A percentile compares a stretch with the other conserved stretches of the same genome.
Conservation (phyloP, 2,888 invertebrate species). For the Hypena proboscidalis region DNA sequence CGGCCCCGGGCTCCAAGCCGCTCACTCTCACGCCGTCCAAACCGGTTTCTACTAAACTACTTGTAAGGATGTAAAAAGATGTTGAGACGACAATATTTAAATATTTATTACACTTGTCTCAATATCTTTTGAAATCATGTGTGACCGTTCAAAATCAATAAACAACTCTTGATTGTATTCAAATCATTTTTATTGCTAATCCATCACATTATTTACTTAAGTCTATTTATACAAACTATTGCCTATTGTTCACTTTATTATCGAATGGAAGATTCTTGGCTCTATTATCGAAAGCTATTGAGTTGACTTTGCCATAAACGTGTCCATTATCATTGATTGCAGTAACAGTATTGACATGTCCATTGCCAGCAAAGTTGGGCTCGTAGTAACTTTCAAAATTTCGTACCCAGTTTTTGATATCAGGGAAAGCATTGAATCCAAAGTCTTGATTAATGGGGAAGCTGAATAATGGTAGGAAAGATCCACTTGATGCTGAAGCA, state of each 20-base stretch:
- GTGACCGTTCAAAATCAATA: conserved; percentile 45
- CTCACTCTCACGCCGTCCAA: conserved; percentile 68
- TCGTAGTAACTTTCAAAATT: conserved; percentile 57
- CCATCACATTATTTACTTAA: not conserved
- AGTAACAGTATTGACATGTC: conserved; percentile 47
- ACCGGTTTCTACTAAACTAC: conserved; percentile 59
- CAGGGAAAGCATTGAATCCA: conserved; percentile 30
- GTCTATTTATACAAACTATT: not conserved
- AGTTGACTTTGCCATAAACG: conserved; percentile 60
- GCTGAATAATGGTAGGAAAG: conserved; percentile 54
- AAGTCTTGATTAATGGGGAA: conserved; percentile 52
- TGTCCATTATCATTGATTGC: conserved; percentile 65
- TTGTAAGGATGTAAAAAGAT: conserved; percentile 46
- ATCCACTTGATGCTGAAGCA: conserved; percentile 47
- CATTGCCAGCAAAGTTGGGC: conserved; percentile 48
- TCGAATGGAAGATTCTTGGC: conserved; percentile 26
- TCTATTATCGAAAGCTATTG: conserved; percentile 53
- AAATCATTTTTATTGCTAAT: conserved; percentile 27
- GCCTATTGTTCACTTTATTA: not conserved
- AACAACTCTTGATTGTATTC: conserved; percentile 44
- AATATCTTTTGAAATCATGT: conserved; percentile 47
- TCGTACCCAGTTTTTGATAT: conserved; percentile 56
- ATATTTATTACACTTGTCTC: conserved; percentile 60
- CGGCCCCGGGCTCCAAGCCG: conserved; percentile 64
- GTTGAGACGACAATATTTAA: conserved; percentile 62